Base-by-base conservation (phyloP, 2,888 invertebrate species). In the Acleris laterana region DNA sequence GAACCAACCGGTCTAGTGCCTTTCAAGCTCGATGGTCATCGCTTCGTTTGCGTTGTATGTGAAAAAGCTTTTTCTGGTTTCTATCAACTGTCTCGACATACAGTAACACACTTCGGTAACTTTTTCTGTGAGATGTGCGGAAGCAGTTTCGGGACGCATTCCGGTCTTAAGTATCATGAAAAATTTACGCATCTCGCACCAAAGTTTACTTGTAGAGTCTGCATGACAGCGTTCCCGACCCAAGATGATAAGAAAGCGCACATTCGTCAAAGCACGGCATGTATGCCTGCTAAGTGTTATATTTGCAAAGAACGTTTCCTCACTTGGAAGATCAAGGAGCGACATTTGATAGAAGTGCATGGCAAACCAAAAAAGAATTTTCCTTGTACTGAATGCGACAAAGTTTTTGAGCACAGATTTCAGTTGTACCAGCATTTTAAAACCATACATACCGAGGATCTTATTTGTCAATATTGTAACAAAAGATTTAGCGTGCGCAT, bases 381-480 rank as follows among this genome's bases (percentile, higher is more conserved):
- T 53, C 60, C 52, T 13, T 70, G 68, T 50, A 25, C 44, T 16
- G 60, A 63, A n/a, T 70, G 70, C 49, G 60, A 25, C 13, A 19
- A 59, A 32, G 55, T 66, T n/a, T 70, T 63, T 20, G 53, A 59
- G 38, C 62, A 42, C 13, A 57, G 63, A 7, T 51, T 20, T 2
- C 20, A 20, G 4, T 50, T 60, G 5, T 69, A 69, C 17, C 20
- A 57, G 20, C 69, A 69, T 63, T 69, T 69, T 52, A 69, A 69
- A 17, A 16, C 49, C 2, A 44, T 20, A 2, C 69, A 69, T 42
- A 64, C 68, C 5, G 64, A 69, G 11, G 67, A 69, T 16, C 44
- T 49, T 51, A 59, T 62, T 16, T 71, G 69, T 46, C 49, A 59
- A 11, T 53, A 62, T 48, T 70, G 71, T 56, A 61, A 38, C 13